Evolutionary conservation across 2,113 vertebrate species (phyloP).

Genomic region (Parus major): DNA sequence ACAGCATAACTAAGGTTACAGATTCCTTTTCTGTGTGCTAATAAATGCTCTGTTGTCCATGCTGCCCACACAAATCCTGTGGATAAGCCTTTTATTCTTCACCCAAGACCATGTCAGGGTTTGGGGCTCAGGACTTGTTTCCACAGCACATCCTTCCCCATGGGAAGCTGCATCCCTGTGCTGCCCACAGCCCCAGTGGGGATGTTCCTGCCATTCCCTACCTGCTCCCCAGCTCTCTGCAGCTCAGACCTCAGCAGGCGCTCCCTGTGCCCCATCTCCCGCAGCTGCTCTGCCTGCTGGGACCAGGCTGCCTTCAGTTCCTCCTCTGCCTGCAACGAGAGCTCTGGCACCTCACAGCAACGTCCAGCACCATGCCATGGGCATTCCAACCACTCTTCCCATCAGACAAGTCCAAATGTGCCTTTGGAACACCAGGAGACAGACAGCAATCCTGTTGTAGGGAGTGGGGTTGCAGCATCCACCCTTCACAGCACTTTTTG

Average conservation of each 20-base stretch:
- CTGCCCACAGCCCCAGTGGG: fast-evolving
- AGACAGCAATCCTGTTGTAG: not conserved
- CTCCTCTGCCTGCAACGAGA: slow-evolving; percentile 68
- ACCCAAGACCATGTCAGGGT: fast-evolving
- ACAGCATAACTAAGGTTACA: not conserved
- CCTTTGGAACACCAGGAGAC: not conserved
- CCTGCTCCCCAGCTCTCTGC: slow-evolving; percentile 62
- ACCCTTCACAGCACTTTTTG: fast-evolving
- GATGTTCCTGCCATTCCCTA: not conserved
- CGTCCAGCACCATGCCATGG: fast-evolving
- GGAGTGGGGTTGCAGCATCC: too few species aligned
- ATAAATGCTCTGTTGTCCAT: not conserved
- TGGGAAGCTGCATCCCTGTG: fast-evolving
- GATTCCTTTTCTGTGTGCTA: not conserved
- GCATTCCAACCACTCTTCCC: not conserved
- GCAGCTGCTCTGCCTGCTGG: slow-evolving; percentile 69
- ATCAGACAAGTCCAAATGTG: fast-evolving
- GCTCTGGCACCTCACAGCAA: not conserved
- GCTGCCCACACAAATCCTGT: not conserved
- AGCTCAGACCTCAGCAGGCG: slow-evolving; percentile 47
- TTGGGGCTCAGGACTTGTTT: not conserved
- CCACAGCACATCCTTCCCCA: not conserved
- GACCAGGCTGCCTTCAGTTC: slow-evolving; percentile 62
- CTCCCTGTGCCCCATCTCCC: slow-evolving; percentile 71
- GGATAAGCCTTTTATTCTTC: not conserved